phyloP scores from a whole-genome alignment of 2,113 vertebrate genomes.

The Tautogolabrus adspersus region DNA sequence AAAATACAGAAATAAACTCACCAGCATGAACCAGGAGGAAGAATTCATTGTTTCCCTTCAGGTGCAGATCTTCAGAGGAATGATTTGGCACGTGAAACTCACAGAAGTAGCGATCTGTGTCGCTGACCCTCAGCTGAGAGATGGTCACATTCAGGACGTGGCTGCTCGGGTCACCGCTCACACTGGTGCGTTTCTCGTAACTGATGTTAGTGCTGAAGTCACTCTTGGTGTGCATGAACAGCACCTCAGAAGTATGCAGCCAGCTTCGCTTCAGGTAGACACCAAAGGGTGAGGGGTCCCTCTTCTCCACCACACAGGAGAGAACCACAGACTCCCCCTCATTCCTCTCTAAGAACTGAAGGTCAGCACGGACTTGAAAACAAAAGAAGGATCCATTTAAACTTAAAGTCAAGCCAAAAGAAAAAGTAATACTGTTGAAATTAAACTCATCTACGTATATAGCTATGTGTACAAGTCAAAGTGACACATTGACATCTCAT shows the following conservation, averaged over 20 bases:
- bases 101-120: constrained; percentile 79
- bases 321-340: constrained; percentile 68
- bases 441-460: too few relatives aligned
- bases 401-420: background rate
- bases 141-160: constrained; percentile 67
- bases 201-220: rapidly evolving
- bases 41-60: constrained; percentile 51
- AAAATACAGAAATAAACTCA: constrained; percentile 48
- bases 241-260: constrained; percentile 2
- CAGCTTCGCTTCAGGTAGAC: constrained; percentile 71
- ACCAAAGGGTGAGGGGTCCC: background rate
- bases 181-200: constrained; percentile 13
- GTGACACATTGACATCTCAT: too few relatives aligned
- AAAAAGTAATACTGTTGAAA: too few relatives aligned
- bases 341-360: constrained; percentile 52
- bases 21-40: constrained; percentile 70
- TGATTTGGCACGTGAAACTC: constrained; percentile 41
- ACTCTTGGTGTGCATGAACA: constrained; percentile 27
- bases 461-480: too few relatives aligned
- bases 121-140: constrained; percentile 53
- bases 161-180: constrained; percentile 33
- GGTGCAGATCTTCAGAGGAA: background rate
- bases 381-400: background rate
- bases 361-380: constrained; percentile 35
- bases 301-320: constrained; percentile 26